These are phyloP conservation scores for Sphaerophoria taeniata DNA, from an alignment of 2,888 invertebrate genomes.

Conservation along the genomic window DNA sequence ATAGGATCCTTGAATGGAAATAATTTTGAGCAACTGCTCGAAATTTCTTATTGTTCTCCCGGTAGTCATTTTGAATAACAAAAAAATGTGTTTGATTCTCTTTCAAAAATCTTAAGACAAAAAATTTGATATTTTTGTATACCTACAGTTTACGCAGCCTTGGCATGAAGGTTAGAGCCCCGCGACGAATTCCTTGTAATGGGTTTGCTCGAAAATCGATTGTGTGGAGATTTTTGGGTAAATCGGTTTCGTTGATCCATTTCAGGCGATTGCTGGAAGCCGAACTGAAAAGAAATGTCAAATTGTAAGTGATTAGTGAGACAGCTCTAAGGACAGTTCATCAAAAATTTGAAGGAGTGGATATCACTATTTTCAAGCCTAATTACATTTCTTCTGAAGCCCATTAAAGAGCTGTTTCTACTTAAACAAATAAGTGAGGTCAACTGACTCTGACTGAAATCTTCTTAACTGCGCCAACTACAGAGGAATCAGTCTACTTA, in stretches of 20 bases:
- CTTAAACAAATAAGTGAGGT: no score
- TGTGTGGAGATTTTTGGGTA: slow-evolving; percentile 88
- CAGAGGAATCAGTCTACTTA: no score
- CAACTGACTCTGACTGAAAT: no score
- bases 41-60: slow-evolving; percentile 76
- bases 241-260: slow-evolving; percentile 88
- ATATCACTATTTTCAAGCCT: no score
- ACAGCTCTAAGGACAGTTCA: no score
- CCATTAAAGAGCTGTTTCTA: no score
- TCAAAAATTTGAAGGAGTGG: no score
- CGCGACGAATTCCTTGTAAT: slow-evolving; percentile 87
- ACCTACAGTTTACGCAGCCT: slow-evolving; percentile 92
- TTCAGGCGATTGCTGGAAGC: slow-evolving; percentile 92
- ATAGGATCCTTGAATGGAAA: slow-evolving; percentile 87
- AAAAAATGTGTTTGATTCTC: slow-evolving; percentile 2
- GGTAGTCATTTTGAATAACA: slow-evolving; percentile 53
- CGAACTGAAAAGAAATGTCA: slow-evolving; percentile 85
- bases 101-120: slow-evolving; percentile 26
- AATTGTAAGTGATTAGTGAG: neutral
- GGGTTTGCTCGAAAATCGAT: slow-evolving; percentile 94
- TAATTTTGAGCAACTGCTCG: slow-evolving; percentile 77
- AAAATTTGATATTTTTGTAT: slow-evolving; percentile 65
- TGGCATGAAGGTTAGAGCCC: slow-evolving; percentile 90
- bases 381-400: no score
- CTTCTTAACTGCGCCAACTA: no score